Evolutionary conservation across 2,888 invertebrate genomes (phyloP), one percentile per base, ranked within the genome.

Genomic region (Pardosa pseudoannulata): DNA sequence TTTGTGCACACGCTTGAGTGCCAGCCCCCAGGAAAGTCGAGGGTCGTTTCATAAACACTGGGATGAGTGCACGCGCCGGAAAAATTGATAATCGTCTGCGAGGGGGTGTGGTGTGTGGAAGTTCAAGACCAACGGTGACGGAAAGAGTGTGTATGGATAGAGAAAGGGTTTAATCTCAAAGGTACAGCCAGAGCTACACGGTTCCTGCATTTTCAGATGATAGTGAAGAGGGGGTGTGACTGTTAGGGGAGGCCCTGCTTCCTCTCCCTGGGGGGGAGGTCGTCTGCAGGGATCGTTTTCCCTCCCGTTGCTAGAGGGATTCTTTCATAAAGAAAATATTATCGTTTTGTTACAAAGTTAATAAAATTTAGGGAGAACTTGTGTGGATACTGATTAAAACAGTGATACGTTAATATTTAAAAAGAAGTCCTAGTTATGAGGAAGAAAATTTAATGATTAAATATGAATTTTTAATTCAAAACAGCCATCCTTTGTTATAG

Each of bases 131-230:
- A 23, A 23, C 23, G 11, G 56, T 56, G 56, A 56, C 56, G 23
- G 56, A 56, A 23, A 11, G 56, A 5, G 16, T n/a, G 16, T 23
- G 23, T 19, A 19, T 23, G 56, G 11, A 56, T 23, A 56, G 56
- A 23, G 56, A 56, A 56, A 56, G 56, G 56, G 56, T 56, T 56
- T 56, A 56, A 56, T 56, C 56, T 56, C 56, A 23, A 23, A 56
- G 56, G 56, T 56, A 56, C 56, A 56, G 56, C 1, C 2, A 16
- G 36, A 36, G 16, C 13, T 16, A 56, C 56, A 56, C 23, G 56
- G 56, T 56, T 56, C 23, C 5, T 56, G 56, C 56, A 56, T 56
- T 56, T 56, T 23, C 5, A 56, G 23, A 2, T n/a, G 56, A 56
- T n/a, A 56, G 56, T 23, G 19, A 1, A 11, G 3, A 56, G 56